phyloP scores from a whole-genome alignment of 1,140 invertebrate species.

The Acromyrmex echinatior region DNA sequence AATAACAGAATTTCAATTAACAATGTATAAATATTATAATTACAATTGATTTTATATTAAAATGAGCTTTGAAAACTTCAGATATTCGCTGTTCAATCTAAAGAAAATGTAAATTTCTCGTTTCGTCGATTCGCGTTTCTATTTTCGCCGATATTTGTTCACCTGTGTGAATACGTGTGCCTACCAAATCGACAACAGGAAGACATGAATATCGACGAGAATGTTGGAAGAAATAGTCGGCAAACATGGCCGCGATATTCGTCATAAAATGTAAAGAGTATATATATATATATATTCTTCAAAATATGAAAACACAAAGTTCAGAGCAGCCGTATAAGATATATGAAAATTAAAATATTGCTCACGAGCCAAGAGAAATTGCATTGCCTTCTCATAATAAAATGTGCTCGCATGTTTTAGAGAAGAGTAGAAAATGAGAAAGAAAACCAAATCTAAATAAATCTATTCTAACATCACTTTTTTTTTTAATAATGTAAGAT shows the following conservation, averaged over 20 bases:
- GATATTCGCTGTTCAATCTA: not conserved
- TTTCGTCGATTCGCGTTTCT: slow-evolving; percentile 21
- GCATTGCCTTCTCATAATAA: not conserved
- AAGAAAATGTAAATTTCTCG: slow-evolving; percentile 51
- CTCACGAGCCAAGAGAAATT: not conserved
- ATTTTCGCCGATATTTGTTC: slow-evolving; percentile 36
- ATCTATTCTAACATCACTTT: not conserved
- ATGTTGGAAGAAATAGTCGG: not conserved
- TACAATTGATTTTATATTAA: slow-evolving; percentile 12
- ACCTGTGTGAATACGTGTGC: slow-evolving; percentile 15
- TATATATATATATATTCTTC: not conserved
- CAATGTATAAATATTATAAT: not conserved
- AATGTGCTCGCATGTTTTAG: not conserved
- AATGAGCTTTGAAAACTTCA: slow-evolving; percentile 4
- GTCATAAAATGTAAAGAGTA: slow-evolving; percentile 24
- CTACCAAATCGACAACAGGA: slow-evolving; percentile 34
- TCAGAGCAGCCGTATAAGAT: not conserved
- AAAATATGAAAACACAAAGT: not conserved
- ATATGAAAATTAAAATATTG: slow-evolving; percentile 36
- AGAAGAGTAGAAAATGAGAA: not conserved
- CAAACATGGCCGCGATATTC: not conserved
- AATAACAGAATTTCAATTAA: slow-evolving; percentile 2
- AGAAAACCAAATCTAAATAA: not conserved
- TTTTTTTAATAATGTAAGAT: not conserved
- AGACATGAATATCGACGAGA: slow-evolving; percentile 48